Evolutionary conservation across 1,140 invertebrate genomes (phyloP).

Genomic region (Euschistus heros): DNA sequence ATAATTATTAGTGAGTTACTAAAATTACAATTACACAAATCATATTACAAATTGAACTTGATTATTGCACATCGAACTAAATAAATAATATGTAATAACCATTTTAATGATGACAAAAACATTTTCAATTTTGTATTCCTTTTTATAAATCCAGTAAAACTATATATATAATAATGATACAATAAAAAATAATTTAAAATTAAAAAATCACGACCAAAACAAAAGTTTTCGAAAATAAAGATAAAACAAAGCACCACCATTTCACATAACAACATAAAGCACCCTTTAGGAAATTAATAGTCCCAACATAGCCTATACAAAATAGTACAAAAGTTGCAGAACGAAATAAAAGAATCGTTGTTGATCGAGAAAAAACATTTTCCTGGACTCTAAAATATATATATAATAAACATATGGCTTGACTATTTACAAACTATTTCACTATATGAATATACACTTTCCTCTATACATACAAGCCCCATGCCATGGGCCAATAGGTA

Average conservation of each 20-base stretch:
- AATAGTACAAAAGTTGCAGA: constrained; percentile 5
- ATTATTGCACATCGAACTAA: too few species aligned
- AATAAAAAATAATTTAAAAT: not conserved
- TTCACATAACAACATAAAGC: constrained; percentile 1
- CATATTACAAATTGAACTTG: too few species aligned
- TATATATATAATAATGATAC: not conserved
- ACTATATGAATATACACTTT: constrained; percentile 11
- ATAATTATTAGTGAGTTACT: too few species aligned
- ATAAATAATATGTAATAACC: too few species aligned
- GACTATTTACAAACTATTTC: constrained; percentile 13
- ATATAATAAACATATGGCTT: not conserved
- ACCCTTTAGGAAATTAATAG: not conserved
- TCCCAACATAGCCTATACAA: not conserved
- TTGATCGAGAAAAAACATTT: not conserved
- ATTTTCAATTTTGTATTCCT: too few species aligned
- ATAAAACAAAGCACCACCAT: not conserved
- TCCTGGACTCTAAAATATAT: not conserved
- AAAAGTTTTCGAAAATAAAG: not conserved
- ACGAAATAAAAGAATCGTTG: constrained; percentile 7
- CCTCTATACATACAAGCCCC: constrained; percentile 2
- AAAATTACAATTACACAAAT: too few species aligned
- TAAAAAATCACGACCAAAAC: not conserved
- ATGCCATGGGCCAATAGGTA: not conserved
- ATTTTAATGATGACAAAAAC: too few species aligned
- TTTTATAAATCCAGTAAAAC: too few species aligned